Base-by-base conservation (phyloP, 2,888 invertebrate genomes). In the Myopa testacea region DNA sequence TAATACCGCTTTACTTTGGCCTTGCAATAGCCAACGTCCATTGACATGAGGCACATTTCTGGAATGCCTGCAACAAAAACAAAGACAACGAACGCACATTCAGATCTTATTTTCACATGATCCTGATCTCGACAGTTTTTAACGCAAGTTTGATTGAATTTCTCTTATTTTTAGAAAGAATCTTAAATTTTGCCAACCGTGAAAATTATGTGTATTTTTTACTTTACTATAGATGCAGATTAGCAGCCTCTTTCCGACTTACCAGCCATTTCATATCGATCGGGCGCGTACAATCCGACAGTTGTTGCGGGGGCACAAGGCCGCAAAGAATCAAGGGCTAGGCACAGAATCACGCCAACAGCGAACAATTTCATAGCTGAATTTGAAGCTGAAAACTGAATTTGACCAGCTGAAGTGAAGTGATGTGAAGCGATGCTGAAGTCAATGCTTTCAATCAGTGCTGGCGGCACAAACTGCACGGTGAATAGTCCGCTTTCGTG, bases 1-100 rank as follows among this genome's bases (percentile, higher is more conserved):
- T 93, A 93, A 92, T 94, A 96, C n/a, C 95, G 91, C 76, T 92
- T 92, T 85, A 93, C 94, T 82, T 91, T 92, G 14, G 94, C 95
- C 55, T 92, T 90, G 85, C 96, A 96, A 2, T 94, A 93, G n/a
- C 95, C 96, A 70, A 90, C 89, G 79, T 93, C 92, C 80, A 91
- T 91, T 60, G 93, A 92, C 85, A 93, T 91, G 90, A 92, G 91
- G 83, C 95, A 95, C 19, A 93, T 92, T 82, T 92, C 94, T 6
- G 83, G 82, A 38, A 84, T 79, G 75, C 85, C 85, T 85, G 58
- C 52, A 78, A 72, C 8, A 58, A 26, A 77, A 63, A 37, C 52
- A 63, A 63, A 8, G 52, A 45, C 69, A 38, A 19, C 37, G 72
- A 34, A 60, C 34, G 67, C 26, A 45, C 19, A 65, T 67, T 63